Conservation (phyloP, 1,140 invertebrate genomes). For the Gryllus bimaculatus region DNA sequence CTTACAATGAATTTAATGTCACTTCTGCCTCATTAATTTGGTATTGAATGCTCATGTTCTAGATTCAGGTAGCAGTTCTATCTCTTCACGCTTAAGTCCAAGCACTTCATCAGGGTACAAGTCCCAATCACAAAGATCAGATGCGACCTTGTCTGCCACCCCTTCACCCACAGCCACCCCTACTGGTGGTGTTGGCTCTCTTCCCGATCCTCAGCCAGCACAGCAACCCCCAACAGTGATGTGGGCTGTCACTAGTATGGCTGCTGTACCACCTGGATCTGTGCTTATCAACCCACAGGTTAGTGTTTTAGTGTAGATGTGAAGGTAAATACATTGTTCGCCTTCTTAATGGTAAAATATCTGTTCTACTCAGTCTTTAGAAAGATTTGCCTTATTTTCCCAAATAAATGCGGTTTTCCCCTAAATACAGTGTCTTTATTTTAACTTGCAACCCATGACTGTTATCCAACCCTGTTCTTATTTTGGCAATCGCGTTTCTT, state of each 20-base stretch:
- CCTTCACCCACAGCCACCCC: slow-evolving; percentile 46
- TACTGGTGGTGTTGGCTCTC: slow-evolving; percentile 10
- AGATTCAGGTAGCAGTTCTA: slow-evolving; percentile 55
- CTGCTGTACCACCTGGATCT: slow-evolving; percentile 70
- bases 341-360: background rate
- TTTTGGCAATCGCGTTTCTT: too few relatives aligned
- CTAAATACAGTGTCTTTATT: too few relatives aligned
- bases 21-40: too few relatives aligned
- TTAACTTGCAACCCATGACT: too few relatives aligned
- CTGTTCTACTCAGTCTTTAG: background rate
- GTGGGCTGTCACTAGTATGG: slow-evolving; percentile 77
- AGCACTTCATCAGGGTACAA: slow-evolving; percentile 70
- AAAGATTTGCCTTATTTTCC: background rate
- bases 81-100: slow-evolving; percentile 62
- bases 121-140: slow-evolving; percentile 59
- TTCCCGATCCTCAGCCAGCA: slow-evolving; percentile 9
- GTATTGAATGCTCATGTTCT: slow-evolving; percentile 13
- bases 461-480: too few relatives aligned
- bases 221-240: slow-evolving; percentile 44
- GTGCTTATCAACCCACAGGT: slow-evolving; percentile 76
- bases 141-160: slow-evolving; percentile 49
- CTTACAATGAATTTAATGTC: too few relatives aligned
- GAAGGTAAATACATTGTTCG: background rate
- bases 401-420: background rate
- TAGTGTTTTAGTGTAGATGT: slow-evolving; percentile 26